Conservation (phyloP, 2,797 vertebrate species). For the Cyprinodon diabolis region DNA sequence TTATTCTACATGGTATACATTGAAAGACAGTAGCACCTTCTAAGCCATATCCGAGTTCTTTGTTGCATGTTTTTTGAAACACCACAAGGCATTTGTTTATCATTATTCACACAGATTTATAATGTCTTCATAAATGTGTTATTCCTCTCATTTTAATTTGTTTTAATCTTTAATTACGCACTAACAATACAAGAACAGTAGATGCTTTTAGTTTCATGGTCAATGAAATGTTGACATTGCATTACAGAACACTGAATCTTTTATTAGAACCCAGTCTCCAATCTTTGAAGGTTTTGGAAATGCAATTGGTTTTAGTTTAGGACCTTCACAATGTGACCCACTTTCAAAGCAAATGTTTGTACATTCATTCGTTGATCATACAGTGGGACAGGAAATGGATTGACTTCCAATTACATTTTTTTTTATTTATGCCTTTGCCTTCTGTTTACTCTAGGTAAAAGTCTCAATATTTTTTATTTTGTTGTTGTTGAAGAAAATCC, state of each 20-base stretch:
- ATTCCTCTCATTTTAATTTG: not conserved
- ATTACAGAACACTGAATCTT: not conserved
- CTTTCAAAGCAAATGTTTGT: slow-evolving; percentile 15
- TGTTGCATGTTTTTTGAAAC: not conserved
- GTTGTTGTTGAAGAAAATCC: not conserved
- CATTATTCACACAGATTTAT: not conserved
- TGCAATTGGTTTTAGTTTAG: slow-evolving; percentile 28
- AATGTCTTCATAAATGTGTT: no score
- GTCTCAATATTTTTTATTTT: not conserved
- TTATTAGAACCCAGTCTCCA: not conserved
- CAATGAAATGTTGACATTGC: not conserved
- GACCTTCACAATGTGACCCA: slow-evolving; percentile 28
- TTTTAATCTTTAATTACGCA: not conserved
- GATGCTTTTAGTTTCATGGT: not conserved
- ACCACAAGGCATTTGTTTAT: not conserved
- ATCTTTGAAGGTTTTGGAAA: slow-evolving; percentile 23
- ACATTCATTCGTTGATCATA: slow-evolving; percentile 10
- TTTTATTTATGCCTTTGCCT: not conserved
- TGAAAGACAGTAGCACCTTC: not conserved
- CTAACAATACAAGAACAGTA: not conserved
- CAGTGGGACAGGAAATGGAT: not conserved
- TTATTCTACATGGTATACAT: not conserved
- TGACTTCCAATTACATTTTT: not conserved
- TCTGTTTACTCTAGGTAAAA: slow-evolving; percentile 1
- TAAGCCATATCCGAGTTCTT: not conserved